Evolutionary conservation across 2,888 invertebrate species (phyloP).

Genomic region (Apoderus coryli): DNA sequence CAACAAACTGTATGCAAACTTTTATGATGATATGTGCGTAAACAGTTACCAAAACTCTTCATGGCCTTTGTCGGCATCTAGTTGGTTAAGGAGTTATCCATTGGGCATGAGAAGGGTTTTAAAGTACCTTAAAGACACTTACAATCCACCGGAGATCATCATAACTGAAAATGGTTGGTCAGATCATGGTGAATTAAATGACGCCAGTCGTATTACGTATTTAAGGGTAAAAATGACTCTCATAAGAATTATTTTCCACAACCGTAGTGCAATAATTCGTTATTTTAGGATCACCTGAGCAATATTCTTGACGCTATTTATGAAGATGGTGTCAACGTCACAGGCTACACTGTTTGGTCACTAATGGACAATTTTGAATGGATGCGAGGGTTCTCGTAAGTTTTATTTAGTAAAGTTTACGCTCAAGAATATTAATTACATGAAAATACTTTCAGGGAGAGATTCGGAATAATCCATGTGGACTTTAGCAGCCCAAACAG

Average conservation of each 20-base stretch:
- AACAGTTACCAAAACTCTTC: conserved; percentile 3
- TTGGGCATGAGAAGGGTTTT: conserved; percentile 10
- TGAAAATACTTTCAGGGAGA: conserved; percentile 12
- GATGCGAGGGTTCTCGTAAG: conserved; percentile 30
- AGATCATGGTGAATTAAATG: conserved; percentile 21
- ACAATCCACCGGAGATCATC: conserved; percentile 37
- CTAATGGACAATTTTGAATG: conserved; percentile 31
- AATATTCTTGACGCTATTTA: conserved; percentile 26
- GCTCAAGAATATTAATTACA: too few relatives aligned
- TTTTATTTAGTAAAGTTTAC: conserved; percentile 13
- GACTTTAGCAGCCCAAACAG: conserved; percentile 11
- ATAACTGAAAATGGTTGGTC: conserved; percentile 44
- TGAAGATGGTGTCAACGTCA: conserved; percentile 28
- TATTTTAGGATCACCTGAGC: conserved; percentile 29
- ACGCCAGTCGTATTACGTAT: conserved; percentile 13
- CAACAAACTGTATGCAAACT: too few relatives aligned
- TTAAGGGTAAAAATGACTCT: conserved; percentile 23
- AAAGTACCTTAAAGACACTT: conserved; percentile 17
- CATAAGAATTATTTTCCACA: too few relatives aligned
- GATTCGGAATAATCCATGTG: conserved; percentile 11
- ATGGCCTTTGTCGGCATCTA: conserved; percentile 11
- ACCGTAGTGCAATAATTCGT: too few relatives aligned
- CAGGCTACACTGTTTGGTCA: conserved; percentile 31
- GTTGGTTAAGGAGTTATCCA: conserved; percentile 13
- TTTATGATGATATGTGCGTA: too few relatives aligned